Conservation (phyloP, 2,113 vertebrate genomes). For the Neoarius graeffei region DNA sequence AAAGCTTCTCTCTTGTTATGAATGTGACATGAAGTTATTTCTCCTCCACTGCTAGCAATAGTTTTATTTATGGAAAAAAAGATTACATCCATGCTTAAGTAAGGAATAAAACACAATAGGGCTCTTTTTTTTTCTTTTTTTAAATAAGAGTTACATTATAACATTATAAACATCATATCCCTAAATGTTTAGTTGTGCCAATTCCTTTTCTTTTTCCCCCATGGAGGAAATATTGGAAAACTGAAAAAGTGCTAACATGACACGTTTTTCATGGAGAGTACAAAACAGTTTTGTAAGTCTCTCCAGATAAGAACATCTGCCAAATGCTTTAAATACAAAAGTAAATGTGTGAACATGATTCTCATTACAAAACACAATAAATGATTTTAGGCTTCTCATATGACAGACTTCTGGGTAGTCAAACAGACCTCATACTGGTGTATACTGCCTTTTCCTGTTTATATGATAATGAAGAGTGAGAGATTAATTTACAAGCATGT, state of each 20-base stretch:
- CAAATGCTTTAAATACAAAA: not conserved
- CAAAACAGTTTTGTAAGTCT: not conserved
- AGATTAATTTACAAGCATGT: conserved; percentile 8
- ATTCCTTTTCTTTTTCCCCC: too few relatives aligned
- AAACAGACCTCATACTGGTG: not conserved
- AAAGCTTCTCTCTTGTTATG: not conserved
- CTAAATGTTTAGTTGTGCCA: too few relatives aligned
- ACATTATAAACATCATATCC: too few relatives aligned
- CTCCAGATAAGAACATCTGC: not conserved
- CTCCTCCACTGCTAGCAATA: not conserved
- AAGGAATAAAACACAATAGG: too few relatives aligned
- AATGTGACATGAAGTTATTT: not conserved
- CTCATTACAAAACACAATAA: not conserved
- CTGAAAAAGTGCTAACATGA: not conserved
- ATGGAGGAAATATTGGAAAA: not conserved
- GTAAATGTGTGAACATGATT: not conserved
- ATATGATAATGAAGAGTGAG: conserved; percentile 1
- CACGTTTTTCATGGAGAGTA: not conserved
- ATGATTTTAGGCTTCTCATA: not conserved
- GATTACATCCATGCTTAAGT: too few relatives aligned
- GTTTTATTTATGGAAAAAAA: not conserved
- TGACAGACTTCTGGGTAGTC: not conserved
- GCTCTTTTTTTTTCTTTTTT: too few relatives aligned
- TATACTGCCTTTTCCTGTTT: not conserved
- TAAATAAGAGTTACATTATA: too few relatives aligned